Evolutionary conservation across 2,113 vertebrate species (phyloP), one percentile per base, ranked within the genome.

Genomic region (Toxotes chatareus): DNA sequence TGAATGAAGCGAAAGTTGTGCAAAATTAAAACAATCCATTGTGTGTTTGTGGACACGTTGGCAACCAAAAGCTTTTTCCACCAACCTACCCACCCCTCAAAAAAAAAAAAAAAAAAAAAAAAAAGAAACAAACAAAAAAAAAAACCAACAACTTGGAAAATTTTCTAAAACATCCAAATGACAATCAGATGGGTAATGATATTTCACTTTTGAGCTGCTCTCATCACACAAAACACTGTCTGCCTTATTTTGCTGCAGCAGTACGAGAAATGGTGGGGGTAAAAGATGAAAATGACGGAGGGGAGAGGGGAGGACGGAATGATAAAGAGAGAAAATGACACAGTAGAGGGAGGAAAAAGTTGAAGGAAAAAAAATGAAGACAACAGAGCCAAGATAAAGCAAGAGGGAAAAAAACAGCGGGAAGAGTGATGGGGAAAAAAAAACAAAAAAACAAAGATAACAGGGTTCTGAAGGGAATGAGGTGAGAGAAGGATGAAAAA

Each of bases 1-100:
- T 93, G 90, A 95, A 94, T 93, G 84, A 93, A 92, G 91, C 73
- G 68, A 87, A 93, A 93, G 89, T 93, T 92, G 78, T 61, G 88
- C 81, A 72, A 91, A 94, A 93, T 94, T 93, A 93, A 94, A 95
- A 93, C 90, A 90, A 92, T 94, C 88, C 91, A 93, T 93, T 93
- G 86, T 92, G 83, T 89, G 71, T 85, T 88, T 79, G 76, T 87
- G 59, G 61, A 81, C 79, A 83, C 68, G 42, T 31, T 78, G 78
- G 79, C 74, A 80, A 71, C 80, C 62, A 27, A 82, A 71, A 84
- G 59, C 68, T 79, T 72, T 85, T 83, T 76, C 46, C 56, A 64
- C 13, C 10, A 44, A 8, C 14, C 23, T 3, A n/a, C 27, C 17
- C 12, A 2, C 40, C n/a, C 36, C 36, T 27, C 6, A 61, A 79